phyloP scores from a whole-genome alignment of 2,888 invertebrate genomes.

The Dascillus cervinus region DNA sequence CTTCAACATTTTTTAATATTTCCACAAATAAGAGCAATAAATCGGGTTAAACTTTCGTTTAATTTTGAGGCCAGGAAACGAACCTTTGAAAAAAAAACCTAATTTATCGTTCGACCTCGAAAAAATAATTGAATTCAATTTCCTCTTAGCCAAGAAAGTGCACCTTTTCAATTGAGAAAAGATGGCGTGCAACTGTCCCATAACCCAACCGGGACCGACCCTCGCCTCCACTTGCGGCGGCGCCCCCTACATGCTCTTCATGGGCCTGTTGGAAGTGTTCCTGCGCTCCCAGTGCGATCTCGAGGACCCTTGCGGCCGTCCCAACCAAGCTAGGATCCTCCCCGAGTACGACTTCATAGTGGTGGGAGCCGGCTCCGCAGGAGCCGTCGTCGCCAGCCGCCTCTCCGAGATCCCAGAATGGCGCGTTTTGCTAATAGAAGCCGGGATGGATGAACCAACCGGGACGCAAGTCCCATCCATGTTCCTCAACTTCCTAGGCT shows the following conservation, averaged over 20 bases:
- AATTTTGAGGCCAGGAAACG: too few species aligned
- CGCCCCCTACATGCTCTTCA: slow-evolving; percentile 79
- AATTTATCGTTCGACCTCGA: too few species aligned
- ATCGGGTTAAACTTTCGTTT: too few species aligned
- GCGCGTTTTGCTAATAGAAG: slow-evolving; percentile 66
- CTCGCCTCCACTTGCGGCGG: slow-evolving; percentile 79
- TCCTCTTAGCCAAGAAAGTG: too few species aligned
- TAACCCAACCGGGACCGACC: slow-evolving; percentile 73
- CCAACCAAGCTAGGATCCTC: slow-evolving; percentile 50
- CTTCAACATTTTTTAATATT: too few species aligned
- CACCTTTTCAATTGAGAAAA: too few species aligned
- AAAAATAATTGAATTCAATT: too few species aligned
- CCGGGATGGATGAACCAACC: slow-evolving; percentile 78
- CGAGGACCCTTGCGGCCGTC: slow-evolving; percentile 78
- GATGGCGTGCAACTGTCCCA: slow-evolving; percentile 70
- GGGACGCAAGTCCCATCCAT: slow-evolving; percentile 85
- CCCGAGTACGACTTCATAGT: slow-evolving; percentile 69
- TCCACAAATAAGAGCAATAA: too few species aligned
- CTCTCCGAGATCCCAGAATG: slow-evolving; percentile 66
- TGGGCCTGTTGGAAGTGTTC: slow-evolving; percentile 82
- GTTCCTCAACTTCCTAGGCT: slow-evolving; percentile 80
- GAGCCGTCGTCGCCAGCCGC: slow-evolving; percentile 63
- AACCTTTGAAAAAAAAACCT: too few species aligned
- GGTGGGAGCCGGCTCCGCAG: slow-evolving; percentile 65
- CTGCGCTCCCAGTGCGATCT: slow-evolving; percentile 79